Evolutionary conservation across 2,797 vertebrate species (phyloP).

Genomic region (Chrysocyon brachyurus): DNA sequence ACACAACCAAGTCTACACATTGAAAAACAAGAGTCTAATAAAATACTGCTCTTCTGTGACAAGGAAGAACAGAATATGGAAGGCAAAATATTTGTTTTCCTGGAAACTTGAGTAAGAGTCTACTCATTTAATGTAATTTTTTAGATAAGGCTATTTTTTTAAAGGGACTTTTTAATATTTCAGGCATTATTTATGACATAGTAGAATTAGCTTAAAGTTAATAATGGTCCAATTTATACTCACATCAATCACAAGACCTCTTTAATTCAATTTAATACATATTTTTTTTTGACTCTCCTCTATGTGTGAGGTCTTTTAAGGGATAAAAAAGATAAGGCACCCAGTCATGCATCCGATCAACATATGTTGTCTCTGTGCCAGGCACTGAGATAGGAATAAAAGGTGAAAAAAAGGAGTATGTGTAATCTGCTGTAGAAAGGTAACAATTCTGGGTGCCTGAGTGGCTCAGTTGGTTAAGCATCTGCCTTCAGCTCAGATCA

Average conservation of each 20-base stretch:
- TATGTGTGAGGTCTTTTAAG: slow-evolving; percentile 16
- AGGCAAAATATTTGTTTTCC: slow-evolving; percentile 68
- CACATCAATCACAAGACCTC: slow-evolving; percentile 50
- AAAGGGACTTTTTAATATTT: slow-evolving; percentile 52
- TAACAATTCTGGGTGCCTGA: too few species aligned
- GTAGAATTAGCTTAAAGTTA: slow-evolving; percentile 66
- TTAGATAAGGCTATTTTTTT: slow-evolving; percentile 38
- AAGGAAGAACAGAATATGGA: slow-evolving; percentile 47
- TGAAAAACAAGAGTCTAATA: slow-evolving; percentile 56
- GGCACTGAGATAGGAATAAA: not conserved
- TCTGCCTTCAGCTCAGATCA: too few species aligned
- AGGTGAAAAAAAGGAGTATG: not conserved
- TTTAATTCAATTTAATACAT: slow-evolving; percentile 29
- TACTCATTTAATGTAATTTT: slow-evolving; percentile 53
- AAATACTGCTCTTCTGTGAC: slow-evolving; percentile 60
- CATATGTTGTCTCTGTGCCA: not conserved
- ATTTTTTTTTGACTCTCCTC: not conserved
- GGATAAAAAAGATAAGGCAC: slow-evolving; percentile 23
- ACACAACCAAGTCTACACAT: slow-evolving; percentile 21
- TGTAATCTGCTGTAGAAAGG: not conserved
- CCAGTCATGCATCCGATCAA: not conserved
- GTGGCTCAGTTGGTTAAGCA: too few species aligned
- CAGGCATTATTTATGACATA: slow-evolving; percentile 41
- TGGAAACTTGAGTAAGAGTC: slow-evolving; percentile 50
- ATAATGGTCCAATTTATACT: slow-evolving; percentile 55